phyloP scores from a whole-genome alignment of 2,797 vertebrate species.

The Oreortyx pictus region DNA sequence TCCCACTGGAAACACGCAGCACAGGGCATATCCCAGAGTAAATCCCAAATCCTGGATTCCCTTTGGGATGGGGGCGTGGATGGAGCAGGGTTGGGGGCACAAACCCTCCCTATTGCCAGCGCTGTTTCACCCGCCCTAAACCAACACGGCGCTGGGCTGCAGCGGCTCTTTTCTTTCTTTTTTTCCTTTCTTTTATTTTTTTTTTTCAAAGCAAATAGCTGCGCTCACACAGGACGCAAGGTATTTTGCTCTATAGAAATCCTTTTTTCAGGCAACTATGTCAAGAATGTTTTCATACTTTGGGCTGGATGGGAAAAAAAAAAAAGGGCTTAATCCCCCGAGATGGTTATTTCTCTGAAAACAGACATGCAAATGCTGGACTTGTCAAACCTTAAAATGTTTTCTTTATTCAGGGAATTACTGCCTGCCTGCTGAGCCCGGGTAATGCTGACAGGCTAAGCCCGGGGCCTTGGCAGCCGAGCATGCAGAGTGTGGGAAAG shows the following conservation, averaged over 20 bases:
- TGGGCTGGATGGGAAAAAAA: constrained; percentile 69
- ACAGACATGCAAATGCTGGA: constrained; percentile 80
- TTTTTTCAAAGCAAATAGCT: constrained; percentile 48
- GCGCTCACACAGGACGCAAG: constrained; percentile 56
- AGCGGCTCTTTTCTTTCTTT: constrained; percentile 48
- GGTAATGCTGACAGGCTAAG: constrained; percentile 84
- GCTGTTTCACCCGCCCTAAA: constrained; percentile 25
- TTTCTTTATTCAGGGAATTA: constrained; percentile 87
- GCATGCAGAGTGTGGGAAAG: constrained; percentile 91
- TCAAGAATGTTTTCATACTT: constrained; percentile 85
- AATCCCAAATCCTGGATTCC: background rate
- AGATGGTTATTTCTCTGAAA: constrained; percentile 87
- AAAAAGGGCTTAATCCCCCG: constrained; percentile 80
- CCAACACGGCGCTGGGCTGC: constrained; percentile 47
- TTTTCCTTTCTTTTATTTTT: background rate
- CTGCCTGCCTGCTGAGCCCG: constrained; percentile 87
- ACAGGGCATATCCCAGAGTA: background rate
- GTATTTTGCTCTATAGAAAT: constrained; percentile 78
- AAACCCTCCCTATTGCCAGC: background rate
- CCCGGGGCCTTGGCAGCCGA: constrained; percentile 80
- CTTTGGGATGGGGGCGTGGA: background rate
- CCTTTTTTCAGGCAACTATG: constrained; percentile 83
- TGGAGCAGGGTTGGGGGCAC: background rate
- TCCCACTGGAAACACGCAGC: background rate
- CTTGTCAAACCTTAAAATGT: constrained; percentile 79